These are phyloP conservation scores for Caiman crocodilus DNA, from an alignment of 2,797 vertebrate genomes.

Conservation along the genomic window DNA sequence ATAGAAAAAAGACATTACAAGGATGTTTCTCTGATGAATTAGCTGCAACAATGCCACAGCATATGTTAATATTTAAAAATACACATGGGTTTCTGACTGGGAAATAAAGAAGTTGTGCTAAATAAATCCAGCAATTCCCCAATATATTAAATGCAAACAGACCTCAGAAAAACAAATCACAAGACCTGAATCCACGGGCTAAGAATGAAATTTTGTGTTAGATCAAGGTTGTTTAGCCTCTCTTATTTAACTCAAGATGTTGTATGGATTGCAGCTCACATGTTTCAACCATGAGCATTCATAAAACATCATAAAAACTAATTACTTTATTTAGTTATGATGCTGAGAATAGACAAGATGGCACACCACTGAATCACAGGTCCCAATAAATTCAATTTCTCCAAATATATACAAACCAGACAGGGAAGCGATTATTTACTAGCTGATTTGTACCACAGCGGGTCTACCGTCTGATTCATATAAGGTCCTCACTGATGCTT, in stretches of 20 bases:
- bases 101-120: neutral
- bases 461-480: neutral
- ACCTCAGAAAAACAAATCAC: conserved; percentile 4
- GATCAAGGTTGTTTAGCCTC: neutral
- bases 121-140: neutral
- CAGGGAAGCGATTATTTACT: neutral
- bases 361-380: neutral
- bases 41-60: neutral
- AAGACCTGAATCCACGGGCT: conserved; percentile 17
- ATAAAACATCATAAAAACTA: neutral
- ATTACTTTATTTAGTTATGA: neutral
- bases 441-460: neutral
- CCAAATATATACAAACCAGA: neutral
- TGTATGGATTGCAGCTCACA: conserved; percentile 43
- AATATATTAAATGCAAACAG: conserved; percentile 25
- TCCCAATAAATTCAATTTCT: neutral
- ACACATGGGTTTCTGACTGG: neutral
- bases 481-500: neutral
- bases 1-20: neutral
- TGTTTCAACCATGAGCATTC: conserved; percentile 12
- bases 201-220: conserved; percentile 40
- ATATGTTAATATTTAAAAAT: conserved; percentile 9
- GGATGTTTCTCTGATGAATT: neutral
- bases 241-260: conserved; percentile 47
- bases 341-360: neutral